phyloP scores from a whole-genome alignment of 2,888 invertebrate genomes.

The Aproaerema taeniolella region DNA sequence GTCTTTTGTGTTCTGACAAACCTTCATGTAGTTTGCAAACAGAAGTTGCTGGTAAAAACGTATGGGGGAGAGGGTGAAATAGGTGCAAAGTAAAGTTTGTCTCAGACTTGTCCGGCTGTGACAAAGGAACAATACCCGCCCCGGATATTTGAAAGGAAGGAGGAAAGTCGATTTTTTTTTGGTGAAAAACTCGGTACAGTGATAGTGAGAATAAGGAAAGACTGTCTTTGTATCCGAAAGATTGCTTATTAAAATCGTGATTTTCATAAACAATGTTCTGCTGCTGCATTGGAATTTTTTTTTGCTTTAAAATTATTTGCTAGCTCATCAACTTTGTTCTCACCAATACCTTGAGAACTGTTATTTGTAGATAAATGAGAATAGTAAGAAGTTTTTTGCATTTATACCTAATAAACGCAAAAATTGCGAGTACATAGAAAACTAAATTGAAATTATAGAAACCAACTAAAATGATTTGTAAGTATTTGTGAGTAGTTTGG shows the following conservation, averaged over 20 bases:
- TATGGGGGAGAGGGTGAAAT: constrained; percentile 6
- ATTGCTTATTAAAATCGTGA: not conserved
- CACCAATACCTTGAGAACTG: too few species aligned
- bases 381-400: too few species aligned
- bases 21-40: not conserved
- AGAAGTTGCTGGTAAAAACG: not conserved
- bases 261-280: too few species aligned
- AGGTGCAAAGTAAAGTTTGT: constrained; percentile 21
- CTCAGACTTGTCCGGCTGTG: constrained; percentile 19
- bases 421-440: too few species aligned
- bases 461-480: too few species aligned
- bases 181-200: constrained; percentile 7
- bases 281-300: too few species aligned
- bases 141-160: constrained; percentile 26
- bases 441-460: too few species aligned
- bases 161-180: constrained; percentile 22
- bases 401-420: too few species aligned
- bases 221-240: not conserved
- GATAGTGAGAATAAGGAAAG: not conserved
- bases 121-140: constrained; percentile 25
- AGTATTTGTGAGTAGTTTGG: too few species aligned
- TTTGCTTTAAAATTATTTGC: too few species aligned
- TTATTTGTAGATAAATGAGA: too few species aligned
- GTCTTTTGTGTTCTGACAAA: constrained; percentile 4
- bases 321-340: too few species aligned